These are phyloP conservation scores for Notoglanidium macrostoma DNA, from an alignment of 2,797 vertebrate species.

Conservation along the genomic window DNA sequence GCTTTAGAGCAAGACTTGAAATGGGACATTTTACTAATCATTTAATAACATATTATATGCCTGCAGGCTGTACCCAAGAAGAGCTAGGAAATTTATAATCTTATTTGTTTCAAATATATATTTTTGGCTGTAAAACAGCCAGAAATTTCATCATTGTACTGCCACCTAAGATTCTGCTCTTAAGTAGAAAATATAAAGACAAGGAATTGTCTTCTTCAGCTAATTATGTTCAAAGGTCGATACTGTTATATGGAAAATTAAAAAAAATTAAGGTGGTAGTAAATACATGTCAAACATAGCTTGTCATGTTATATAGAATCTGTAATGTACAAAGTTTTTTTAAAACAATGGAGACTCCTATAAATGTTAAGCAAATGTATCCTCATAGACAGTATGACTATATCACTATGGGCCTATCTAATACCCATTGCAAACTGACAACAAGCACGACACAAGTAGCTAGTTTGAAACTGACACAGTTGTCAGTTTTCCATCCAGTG, in stretches of 20 bases:
- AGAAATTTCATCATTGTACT: neutral
- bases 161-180: neutral
- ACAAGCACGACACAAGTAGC: too few relatives aligned
- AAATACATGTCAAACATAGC: too few relatives aligned
- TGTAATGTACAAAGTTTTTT: neutral
- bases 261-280: too few relatives aligned
- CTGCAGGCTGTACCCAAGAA: slow-evolving; percentile 25
- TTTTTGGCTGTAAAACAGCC: neutral
- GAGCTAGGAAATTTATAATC: slow-evolving; percentile 17
- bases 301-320: too few relatives aligned
- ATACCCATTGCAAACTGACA: too few relatives aligned
- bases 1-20: slow-evolving; percentile 36
- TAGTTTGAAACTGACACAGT: too few relatives aligned
- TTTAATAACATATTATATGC: slow-evolving; percentile 45
- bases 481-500: too few relatives aligned
- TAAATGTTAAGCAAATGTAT: neutral
- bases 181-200: neutral
- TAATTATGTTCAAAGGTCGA: neutral
- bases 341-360: neutral
- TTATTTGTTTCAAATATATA: slow-evolving; percentile 1
- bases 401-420: too few relatives aligned
- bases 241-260: neutral
- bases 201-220: neutral
- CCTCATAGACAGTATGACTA: neutral
- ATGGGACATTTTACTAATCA: slow-evolving; percentile 52